Evolutionary conservation across 2,888 invertebrate genomes (phyloP).

Genomic region (Scotopteryx bipunctaria): DNA sequence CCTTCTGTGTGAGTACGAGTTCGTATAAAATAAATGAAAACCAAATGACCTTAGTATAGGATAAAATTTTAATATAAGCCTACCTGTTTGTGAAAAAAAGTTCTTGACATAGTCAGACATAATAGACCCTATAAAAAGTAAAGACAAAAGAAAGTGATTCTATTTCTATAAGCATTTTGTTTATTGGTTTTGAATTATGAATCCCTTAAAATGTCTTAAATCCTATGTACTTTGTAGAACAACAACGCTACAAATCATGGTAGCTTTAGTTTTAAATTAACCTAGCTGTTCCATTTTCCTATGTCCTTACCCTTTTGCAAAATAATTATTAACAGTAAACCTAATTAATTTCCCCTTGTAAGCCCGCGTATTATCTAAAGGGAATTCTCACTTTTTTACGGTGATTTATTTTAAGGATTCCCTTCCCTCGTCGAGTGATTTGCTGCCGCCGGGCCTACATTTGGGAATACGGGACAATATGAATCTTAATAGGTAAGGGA

Average conservation of each 20-base stretch:
- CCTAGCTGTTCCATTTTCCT: slow-evolving; percentile 25
- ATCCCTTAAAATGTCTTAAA: too few relatives aligned
- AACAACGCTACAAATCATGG: not conserved
- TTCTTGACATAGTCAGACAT: too few relatives aligned
- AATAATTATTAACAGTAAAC: slow-evolving; percentile 63
- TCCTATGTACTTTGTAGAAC: not conserved
- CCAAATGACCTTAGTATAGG: too few relatives aligned
- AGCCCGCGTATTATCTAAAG: slow-evolving; percentile 49
- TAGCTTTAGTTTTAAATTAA: not conserved
- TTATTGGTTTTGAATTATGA: too few relatives aligned
- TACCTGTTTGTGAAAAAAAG: too few relatives aligned
- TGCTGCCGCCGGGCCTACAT: slow-evolving; percentile 35
- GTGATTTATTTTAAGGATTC: slow-evolving; percentile 43
- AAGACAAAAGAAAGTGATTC: too few relatives aligned
- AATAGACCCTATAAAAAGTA: too few relatives aligned
- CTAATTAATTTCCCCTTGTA: slow-evolving; percentile 59
- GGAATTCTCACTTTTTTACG: slow-evolving; percentile 45
- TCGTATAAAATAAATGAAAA: too few relatives aligned
- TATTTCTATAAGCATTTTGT: too few relatives aligned
- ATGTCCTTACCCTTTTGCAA: slow-evolving; percentile 53
- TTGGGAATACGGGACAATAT: slow-evolving; percentile 28
- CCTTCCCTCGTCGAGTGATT: slow-evolving; percentile 39
- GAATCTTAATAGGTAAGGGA: slow-evolving; percentile 21
- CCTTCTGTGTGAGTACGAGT: too few relatives aligned
- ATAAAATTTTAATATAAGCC: too few relatives aligned